Conservation (phyloP, 2,888 invertebrate species). For the Galeopsomyia nigrocyanea region DNA sequence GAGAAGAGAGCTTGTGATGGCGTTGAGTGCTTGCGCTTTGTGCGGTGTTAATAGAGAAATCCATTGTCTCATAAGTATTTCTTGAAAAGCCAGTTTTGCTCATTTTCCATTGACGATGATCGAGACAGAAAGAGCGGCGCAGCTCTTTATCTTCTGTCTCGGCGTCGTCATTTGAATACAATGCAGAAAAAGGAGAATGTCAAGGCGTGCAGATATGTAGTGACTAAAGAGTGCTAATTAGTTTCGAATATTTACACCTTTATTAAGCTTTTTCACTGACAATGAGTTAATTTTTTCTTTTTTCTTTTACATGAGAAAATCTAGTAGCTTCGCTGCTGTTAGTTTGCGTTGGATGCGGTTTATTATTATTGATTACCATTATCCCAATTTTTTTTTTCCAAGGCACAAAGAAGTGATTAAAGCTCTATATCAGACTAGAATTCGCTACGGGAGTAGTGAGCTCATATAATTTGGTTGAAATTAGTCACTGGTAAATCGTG, state of each 20-base stretch:
- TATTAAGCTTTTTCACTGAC: conserved; percentile 27
- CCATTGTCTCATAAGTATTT: background rate
- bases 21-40: too few relatives aligned
- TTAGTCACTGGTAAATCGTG: background rate
- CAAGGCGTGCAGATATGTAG: conserved; percentile 23
- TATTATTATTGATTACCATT: conserved; percentile 21
- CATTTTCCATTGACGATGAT: too few relatives aligned
- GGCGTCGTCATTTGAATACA: too few relatives aligned
- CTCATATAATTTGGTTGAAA: background rate
- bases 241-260: conserved; percentile 34
- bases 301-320: background rate
- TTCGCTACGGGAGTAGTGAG: background rate
- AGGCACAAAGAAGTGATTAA: conserved; percentile 11
- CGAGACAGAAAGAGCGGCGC: conserved; percentile 1
- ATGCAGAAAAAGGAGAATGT: background rate
- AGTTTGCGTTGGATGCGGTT: conserved; percentile 20
- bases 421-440: background rate
- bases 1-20: too few relatives aligned
- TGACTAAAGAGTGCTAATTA: conserved; percentile 24
- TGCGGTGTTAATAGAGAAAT: conserved; percentile 5
- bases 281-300: conserved; percentile 15
- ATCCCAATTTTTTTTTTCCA: conserved; percentile 6
- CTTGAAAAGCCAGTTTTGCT: too few relatives aligned
- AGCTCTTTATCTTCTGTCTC: too few relatives aligned
- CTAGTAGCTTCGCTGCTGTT: conserved; percentile 19